phyloP scores from a whole-genome alignment of 1,140 invertebrate species.

The Zaprionus ornatus region DNA sequence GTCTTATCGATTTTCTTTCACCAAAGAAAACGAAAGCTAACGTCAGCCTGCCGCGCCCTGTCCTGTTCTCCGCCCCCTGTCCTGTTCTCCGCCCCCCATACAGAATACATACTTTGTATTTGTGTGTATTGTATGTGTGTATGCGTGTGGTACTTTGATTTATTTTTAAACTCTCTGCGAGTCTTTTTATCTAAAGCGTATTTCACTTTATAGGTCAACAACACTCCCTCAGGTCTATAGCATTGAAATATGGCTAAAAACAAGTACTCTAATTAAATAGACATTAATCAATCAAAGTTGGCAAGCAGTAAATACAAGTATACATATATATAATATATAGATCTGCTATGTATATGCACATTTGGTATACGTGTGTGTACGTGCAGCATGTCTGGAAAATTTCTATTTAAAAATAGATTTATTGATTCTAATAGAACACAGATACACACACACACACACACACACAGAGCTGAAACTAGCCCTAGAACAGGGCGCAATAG shows the following conservation, averaged over 20 bases:
- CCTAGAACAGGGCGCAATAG: slow-evolving; percentile 12
- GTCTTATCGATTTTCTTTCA: slow-evolving; percentile 50
- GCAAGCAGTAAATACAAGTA: neutral
- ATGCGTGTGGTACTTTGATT: slow-evolving; percentile 16
- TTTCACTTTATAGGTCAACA: slow-evolving; percentile 38
- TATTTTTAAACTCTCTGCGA: slow-evolving; percentile 37
- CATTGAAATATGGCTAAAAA: slow-evolving; percentile 25
- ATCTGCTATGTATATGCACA: neutral
- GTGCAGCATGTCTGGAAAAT: slow-evolving; percentile 58
- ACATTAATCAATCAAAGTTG: slow-evolving; percentile 48
- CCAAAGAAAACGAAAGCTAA: slow-evolving; percentile 34
- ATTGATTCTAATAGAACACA: slow-evolving; percentile 68
- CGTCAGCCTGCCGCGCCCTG: slow-evolving; percentile 2
- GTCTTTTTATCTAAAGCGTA: slow-evolving; percentile 13
- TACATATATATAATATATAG: neutral
- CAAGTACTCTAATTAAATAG: slow-evolving; percentile 41
- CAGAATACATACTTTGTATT: neutral
- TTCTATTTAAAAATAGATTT: slow-evolving; percentile 78
- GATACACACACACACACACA: slow-evolving; percentile 1
- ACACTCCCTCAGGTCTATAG: neutral
- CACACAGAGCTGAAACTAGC: slow-evolving; percentile 13
- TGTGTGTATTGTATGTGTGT: neutral
- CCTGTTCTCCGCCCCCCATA: neutral
- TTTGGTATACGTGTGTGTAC: slow-evolving; percentile 12
- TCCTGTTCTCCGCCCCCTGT: neutral